Base-by-base conservation (phyloP, 2,888 invertebrate genomes). In the Eulithis prunata region DNA sequence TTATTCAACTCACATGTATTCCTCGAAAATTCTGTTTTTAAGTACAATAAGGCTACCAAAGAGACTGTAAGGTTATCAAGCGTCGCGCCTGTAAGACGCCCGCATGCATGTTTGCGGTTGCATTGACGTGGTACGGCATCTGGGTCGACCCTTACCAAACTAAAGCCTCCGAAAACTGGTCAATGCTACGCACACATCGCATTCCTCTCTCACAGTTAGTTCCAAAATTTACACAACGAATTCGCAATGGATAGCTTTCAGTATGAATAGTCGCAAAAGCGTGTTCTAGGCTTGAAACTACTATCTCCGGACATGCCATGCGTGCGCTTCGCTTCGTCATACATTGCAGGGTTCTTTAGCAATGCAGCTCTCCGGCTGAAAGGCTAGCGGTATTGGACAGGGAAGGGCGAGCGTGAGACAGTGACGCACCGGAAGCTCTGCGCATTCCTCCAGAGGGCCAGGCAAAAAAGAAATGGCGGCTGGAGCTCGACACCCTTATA, bases 241-340 rank as follows among this genome's bases (percentile, higher is more conserved):
- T 58, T 56, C 45, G 58, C 56, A 62, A 59, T 59, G 62, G 56
- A 53, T 36, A 65, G 38, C 46, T 52, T 45, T 28, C 52, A 59
- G 14, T 6, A 43, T 38, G 6, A 38, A 38, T 61, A 52, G 14
- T 54, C 59, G 41, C 28, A 38, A 47, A 47, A 59, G 56, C 56
- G 51, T 47, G 58, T 49, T 49, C 53, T 55, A 64, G 52, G 62
- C 56, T 64, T 47, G 60, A 60, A 66, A 56, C 67, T 12, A 46
- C 64, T 14, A 49, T 36, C 62, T 73, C 76, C 83, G 83, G 83
- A 83, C 70, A 79, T 84, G 47, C 83, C 83, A 55, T 7, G 65
- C 75, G 70, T 75, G 75, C 75, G 74, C 66, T 68, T 70, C 55
- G 70, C 72, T 70, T 61, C 36, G 55, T n/a, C 43, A n/a, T 57